These are phyloP conservation scores for Rhopalosiphum nymphaeae DNA, from an alignment of 2,888 invertebrate species.

Conservation along the genomic window DNA sequence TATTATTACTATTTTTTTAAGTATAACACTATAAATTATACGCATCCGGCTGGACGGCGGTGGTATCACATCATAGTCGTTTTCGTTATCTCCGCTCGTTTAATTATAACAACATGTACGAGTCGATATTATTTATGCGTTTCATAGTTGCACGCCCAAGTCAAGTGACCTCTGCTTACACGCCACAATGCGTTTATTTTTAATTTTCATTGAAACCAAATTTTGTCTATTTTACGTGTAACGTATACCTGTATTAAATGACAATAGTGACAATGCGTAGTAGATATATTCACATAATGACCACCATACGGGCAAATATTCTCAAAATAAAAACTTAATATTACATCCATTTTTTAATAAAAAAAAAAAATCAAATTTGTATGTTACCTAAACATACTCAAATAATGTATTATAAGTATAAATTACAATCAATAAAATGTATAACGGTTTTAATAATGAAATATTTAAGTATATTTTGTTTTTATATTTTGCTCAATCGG, in stretches of 20 bases:
- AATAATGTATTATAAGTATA: neutral
- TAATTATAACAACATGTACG: neutral
- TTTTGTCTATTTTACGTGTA: neutral
- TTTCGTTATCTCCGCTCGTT: neutral
- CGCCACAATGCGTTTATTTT: neutral
- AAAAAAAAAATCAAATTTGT: neutral
- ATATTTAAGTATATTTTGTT: neutral
- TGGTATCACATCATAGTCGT: neutral
- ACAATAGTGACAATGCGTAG: neutral
- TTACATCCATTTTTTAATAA: neutral
- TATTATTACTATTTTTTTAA: neutral
- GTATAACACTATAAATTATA: neutral
- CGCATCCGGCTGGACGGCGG: neutral
- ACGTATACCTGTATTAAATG: no score
- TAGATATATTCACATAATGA: neutral
- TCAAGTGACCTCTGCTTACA: neutral
- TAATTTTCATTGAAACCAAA: neutral
- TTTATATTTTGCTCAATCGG: neutral
- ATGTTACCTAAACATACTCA: neutral
- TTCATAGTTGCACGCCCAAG: conserved; percentile 32
- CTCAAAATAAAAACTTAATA: neutral
- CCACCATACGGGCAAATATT: neutral
- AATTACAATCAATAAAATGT: neutral
- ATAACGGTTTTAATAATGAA: neutral
- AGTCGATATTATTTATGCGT: neutral